Conservation (phyloP, 2,113 vertebrate species). For the Notiomystis cincta region DNA sequence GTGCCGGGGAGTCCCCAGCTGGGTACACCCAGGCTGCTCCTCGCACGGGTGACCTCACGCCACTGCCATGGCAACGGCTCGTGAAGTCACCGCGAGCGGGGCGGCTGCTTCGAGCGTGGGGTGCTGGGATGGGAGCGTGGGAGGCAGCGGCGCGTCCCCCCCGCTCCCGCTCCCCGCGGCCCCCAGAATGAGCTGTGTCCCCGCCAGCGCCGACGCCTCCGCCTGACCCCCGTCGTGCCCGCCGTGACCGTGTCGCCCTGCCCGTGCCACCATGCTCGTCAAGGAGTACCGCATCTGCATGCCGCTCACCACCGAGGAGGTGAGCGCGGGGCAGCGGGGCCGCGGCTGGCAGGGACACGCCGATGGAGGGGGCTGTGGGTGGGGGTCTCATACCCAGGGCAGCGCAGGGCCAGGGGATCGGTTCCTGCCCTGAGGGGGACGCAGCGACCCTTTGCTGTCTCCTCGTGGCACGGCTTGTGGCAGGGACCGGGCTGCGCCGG, state of each 20-base stretch:
- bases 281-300: conserved; percentile 94
- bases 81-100: conserved; percentile 35
- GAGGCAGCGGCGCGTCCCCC: background rate
- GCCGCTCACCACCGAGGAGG: conserved; percentile 92
- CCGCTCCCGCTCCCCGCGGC: background rate
- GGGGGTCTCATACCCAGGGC: background rate
- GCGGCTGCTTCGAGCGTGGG: background rate
- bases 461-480: background rate
- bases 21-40: background rate
- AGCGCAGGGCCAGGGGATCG: background rate
- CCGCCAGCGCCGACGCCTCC: background rate
- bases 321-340: conserved; percentile 53
- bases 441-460: rapidly evolving
- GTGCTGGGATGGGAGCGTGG: background rate
- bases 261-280: conserved; percentile 78
- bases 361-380: rapidly evolving
- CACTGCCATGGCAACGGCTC: conserved; percentile 42
- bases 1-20: background rate
- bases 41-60: conserved; percentile 46
- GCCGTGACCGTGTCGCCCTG: background rate
- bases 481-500: background rate
- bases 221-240: background rate
- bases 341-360: rapidly evolving
- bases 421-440: background rate
- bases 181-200: background rate